Evolutionary conservation across 1,140 invertebrate species (phyloP), one percentile per base, ranked within the genome.

Genomic region (Mercenaria mercenaria): DNA sequence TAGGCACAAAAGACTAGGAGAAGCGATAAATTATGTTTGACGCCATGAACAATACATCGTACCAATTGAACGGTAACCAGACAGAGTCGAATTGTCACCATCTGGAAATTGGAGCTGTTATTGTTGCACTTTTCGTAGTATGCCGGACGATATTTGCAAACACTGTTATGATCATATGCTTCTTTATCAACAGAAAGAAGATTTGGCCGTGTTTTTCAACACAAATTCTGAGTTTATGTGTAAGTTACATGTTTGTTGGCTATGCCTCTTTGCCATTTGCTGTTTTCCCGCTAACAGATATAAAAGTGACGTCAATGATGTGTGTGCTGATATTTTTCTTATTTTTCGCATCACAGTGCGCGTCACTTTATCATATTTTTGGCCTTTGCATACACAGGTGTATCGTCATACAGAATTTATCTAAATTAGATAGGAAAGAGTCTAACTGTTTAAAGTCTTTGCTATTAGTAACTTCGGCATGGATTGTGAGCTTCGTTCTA

Each of bases 91-190:
- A 29, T 11, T 11, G 26, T 64, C 6, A 4, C n/a, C n/a, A 23
- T 29, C n/a, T 26, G 11, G 59, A 64, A 26, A 56, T 13, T 1
- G 77, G n/a, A 37, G n/a, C 34, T n/a, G 0, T 80, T 26, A n/a
- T 26, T 13, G 6, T 10, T 56, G 23, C 15, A 10, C 0, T 59
- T 11, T 3, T 83, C 34, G 43, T 34, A 18, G 59, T 50, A 6
- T 23, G 0, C 13, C 47, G 81, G 81, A 69, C 37, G 67, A n/a
- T 69, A 59, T 15, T 50, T 13, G 32, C 81, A 34, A 83, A 83
- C 26, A 47, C 23, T 39, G 61, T 64, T 11, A 43, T 83, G 13
- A 32, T 64, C n/a, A 20, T 64, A 4, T 52, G 56, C 41, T 83
- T 61, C n/a, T 3, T 43, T 8, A 18, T 43, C 23, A 80, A 80